phyloP scores from a whole-genome alignment of 2,888 invertebrate genomes.

The Erannis defoliaria region DNA sequence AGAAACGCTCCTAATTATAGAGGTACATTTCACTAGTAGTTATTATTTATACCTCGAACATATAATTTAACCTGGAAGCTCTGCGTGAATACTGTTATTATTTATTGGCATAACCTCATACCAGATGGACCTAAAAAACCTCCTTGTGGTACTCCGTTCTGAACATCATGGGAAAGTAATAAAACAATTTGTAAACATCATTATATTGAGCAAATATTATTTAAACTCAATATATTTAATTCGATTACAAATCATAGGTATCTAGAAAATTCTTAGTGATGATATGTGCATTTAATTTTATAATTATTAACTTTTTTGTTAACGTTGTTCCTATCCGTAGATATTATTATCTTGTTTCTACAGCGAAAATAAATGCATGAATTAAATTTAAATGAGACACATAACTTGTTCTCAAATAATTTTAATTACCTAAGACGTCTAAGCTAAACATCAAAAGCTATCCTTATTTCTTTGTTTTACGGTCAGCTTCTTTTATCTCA shows the following conservation, averaged over 20 bases:
- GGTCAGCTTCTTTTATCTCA: background rate
- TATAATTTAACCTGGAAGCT: too few relatives aligned
- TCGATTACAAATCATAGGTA: constrained; percentile 28
- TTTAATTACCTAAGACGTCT: constrained; percentile 48
- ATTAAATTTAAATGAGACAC: constrained; percentile 17
- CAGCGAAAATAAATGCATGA: constrained; percentile 2
- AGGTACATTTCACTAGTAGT: too few relatives aligned
- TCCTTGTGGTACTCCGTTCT: too few relatives aligned
- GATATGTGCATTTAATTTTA: constrained; percentile 9
- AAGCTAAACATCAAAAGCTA: constrained; percentile 62
- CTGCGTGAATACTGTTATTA: too few relatives aligned
- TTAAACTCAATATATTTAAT: constrained; percentile 34
- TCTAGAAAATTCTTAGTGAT: constrained; percentile 32
- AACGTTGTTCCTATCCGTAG: background rate
- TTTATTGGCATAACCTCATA: too few relatives aligned
- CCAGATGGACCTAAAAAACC: too few relatives aligned
- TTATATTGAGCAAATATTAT: constrained; percentile 42
- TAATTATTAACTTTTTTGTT: background rate
- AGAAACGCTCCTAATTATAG: too few relatives aligned
- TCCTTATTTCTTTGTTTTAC: constrained; percentile 21
- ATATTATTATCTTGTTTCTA: background rate
- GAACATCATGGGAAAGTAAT: background rate
- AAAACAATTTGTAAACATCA: constrained; percentile 27
- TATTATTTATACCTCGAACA: too few relatives aligned
- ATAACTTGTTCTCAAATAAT: constrained; percentile 21